Conservation (phyloP, 1,140 invertebrate genomes). For the Heliconius eleuchia region DNA sequence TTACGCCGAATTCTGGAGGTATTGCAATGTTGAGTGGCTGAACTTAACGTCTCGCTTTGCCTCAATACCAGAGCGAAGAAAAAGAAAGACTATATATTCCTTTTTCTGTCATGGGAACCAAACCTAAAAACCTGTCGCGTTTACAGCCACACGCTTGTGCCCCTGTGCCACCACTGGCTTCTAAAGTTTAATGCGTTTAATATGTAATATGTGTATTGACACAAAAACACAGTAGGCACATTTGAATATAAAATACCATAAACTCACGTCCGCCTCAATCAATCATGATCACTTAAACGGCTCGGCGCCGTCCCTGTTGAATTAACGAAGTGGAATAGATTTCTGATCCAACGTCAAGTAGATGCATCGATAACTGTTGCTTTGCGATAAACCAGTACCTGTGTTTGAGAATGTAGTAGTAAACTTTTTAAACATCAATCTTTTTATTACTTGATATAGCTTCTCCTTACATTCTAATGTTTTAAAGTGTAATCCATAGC, state of each 20-base stretch:
- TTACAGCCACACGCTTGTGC: too few relatives aligned
- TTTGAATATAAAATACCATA: constrained; percentile 25
- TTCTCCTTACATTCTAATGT: neutral
- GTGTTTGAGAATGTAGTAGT: neutral
- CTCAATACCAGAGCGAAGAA: too few relatives aligned
- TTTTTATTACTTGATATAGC: neutral
- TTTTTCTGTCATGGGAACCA: too few relatives aligned
- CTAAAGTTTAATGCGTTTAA: neutral
- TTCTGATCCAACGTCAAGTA: constrained; percentile 18
- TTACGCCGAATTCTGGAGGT: too few relatives aligned
- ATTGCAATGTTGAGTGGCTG: too few relatives aligned
- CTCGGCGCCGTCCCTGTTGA: constrained; percentile 28
- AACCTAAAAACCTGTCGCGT: too few relatives aligned
- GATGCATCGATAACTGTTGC: constrained; percentile 27
- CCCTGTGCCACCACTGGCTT: too few relatives aligned
- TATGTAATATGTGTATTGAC: neutral
- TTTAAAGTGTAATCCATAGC: constrained; percentile 1
- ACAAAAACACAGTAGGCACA: constrained; percentile 49
- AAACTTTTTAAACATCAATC: neutral
- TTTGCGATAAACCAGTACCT: constrained; percentile 13
- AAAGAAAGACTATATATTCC: too few relatives aligned
- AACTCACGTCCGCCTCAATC: constrained; percentile 27
- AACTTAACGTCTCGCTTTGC: too few relatives aligned
- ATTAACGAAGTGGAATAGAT: constrained; percentile 33
- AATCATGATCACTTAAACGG: constrained; percentile 40